Evolutionary conservation across 1,140 invertebrate species (phyloP), one percentile per base, ranked within the genome.

Genomic region (Ostrea edulis): DNA sequence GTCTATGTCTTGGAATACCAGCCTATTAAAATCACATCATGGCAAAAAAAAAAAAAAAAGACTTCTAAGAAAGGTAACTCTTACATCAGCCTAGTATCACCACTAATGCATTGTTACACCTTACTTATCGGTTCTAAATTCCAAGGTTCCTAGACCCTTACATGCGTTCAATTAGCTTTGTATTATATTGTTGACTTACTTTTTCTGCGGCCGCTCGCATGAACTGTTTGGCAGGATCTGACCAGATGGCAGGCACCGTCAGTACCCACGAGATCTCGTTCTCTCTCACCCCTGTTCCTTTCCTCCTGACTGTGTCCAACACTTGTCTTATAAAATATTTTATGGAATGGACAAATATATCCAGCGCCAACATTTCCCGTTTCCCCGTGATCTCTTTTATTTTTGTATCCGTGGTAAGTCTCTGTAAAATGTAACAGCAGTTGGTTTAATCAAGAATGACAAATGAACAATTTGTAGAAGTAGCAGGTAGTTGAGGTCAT

Each of bases 1-100:
- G 84, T 11, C 88, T 85, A 3, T 86, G 53, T 17, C 55, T 54
- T n/a, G 12, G 7, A 11, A 88, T 88, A 0, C 77, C 89, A 71
- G 89, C 86, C 89, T 90, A 52, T 4, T 12, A 51, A 44, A 44
- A 83, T 35, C 22, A n/a, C 4, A 58, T 58, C 9, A 11, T 3
- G 17, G 54, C 8, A 58, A 4, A 55, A 9, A 55, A 14, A 0
- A 2, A 55, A 55, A 55, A 55, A 12, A 5, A 58, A 58, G 20
- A 58, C 35, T 44, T 44, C 5, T 44, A 44, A 44, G 5, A 44
- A 44, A 5, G 35, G 35, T 44, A 44, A 44, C 5, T 44, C 35
- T 44, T 44, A 44, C 35, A 44, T 44, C 35, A 44, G 35, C 35
- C 35, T 44, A 44, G 1, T 44, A 44, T 44, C 5, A n/a, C n/a